Percentiles rank a stretch among this genome's conserved stretches.
These are phyloP conservation scores for Sclerurus mexicanus DNA, from an alignment of 2,113 vertebrate genomes.

Conservation along the genomic window DNA sequence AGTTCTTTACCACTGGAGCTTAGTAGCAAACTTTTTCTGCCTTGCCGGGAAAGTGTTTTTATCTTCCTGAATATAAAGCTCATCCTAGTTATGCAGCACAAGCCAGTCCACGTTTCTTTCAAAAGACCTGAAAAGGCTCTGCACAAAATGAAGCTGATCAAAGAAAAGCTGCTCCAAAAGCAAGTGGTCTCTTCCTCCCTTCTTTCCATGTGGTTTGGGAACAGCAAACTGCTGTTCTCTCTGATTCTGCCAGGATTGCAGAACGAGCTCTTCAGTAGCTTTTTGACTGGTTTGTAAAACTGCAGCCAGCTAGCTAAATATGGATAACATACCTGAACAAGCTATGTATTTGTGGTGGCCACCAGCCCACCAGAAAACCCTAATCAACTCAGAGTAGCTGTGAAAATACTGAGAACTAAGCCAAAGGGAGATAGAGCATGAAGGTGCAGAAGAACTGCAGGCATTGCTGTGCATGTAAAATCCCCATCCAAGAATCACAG, in stretches of 20 bases:
- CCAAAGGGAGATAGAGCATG: background rate
- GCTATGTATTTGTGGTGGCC: background rate
- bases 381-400: background rate
- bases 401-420: background rate
- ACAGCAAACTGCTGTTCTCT: conserved; percentile 7
- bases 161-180: background rate
- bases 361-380: background rate
- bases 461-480: background rate
- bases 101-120: background rate
- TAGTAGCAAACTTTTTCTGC: background rate
- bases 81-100: background rate
- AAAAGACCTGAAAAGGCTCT: conserved; percentile 4
- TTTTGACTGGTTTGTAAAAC: background rate
- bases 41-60: background rate
- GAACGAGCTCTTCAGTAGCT: conserved; percentile 21
- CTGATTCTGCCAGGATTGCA: background rate
- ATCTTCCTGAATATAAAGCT: background rate
- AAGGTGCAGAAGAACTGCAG: background rate
- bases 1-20: background rate
- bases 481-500: background rate
- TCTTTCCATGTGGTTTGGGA: background rate
- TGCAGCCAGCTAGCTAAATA: background rate
- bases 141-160: background rate
- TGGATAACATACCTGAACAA: background rate
- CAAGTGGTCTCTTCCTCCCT: background rate